These are phyloP conservation scores for mouse (Mus musculus) DNA, from an alignment of 2,113 vertebrate genomes.

Conservation along the genomic window GRCm39 chr12:71953001-71953500, in stretches of 20 bases:
- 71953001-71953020: background rate
- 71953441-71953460: background rate
- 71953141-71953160: background rate
- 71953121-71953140: background rate
- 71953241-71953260: background rate
- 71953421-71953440: constrained; percentile 44
- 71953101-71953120: background rate
- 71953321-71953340: background rate
- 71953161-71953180: background rate
- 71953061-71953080: background rate
- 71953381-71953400: background rate
- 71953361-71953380: background rate
- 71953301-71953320: background rate
- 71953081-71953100: background rate
- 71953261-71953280: constrained; percentile 17
- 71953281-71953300: background rate
- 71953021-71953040: background rate
- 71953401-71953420: background rate
- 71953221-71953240: background rate
- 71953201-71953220: background rate
- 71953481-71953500: background rate
- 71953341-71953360: constrained; percentile 14
- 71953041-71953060: background rate
- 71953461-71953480: background rate
- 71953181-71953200: background rate